Evolutionary conservation across 2,797 vertebrate species (phyloP).

Genomic region (Scarus forsteni): DNA sequence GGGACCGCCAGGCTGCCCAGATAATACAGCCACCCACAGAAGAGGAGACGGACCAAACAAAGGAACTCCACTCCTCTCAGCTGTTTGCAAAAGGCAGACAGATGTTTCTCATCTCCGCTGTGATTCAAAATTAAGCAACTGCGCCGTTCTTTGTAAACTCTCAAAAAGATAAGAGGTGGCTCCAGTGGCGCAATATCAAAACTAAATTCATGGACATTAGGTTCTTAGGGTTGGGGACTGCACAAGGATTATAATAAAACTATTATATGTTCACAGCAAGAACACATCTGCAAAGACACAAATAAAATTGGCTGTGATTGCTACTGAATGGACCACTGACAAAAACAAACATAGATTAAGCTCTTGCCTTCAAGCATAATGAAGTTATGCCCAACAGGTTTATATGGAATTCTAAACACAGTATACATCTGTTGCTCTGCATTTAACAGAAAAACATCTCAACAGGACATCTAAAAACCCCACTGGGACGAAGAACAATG

Average conservation of each 20-base stretch:
- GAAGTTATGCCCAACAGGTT: too few species aligned
- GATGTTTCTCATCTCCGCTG: constrained; percentile 23
- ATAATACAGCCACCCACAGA: constrained; percentile 24
- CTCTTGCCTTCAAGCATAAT: too few species aligned
- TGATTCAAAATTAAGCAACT: constrained; percentile 21
- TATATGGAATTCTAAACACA: too few species aligned
- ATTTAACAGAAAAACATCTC: too few species aligned
- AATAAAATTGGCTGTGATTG: neutral
- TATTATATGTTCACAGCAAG: neutral
- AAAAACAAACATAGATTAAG: too few species aligned
- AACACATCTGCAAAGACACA: neutral
- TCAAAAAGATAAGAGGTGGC: constrained; percentile 3
- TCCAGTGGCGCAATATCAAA: constrained; percentile 16
- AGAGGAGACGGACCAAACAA: constrained; percentile 9
- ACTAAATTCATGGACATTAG: neutral
- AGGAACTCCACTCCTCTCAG: constrained; percentile 17
- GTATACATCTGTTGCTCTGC: too few species aligned
- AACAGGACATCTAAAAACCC: too few species aligned
- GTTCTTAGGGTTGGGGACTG: neutral
- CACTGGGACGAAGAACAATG: too few species aligned
- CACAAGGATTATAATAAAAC: neutral
- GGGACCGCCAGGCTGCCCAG: constrained; percentile 14
- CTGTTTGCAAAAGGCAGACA: constrained; percentile 28
- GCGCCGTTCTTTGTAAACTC: neutral
- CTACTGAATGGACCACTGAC: neutral